Percentiles rank a stretch among this genome's conserved stretches.
These are phyloP conservation scores for Grantiella picta DNA, from an alignment of 2,113 vertebrate species.

Conservation along the genomic window DNA sequence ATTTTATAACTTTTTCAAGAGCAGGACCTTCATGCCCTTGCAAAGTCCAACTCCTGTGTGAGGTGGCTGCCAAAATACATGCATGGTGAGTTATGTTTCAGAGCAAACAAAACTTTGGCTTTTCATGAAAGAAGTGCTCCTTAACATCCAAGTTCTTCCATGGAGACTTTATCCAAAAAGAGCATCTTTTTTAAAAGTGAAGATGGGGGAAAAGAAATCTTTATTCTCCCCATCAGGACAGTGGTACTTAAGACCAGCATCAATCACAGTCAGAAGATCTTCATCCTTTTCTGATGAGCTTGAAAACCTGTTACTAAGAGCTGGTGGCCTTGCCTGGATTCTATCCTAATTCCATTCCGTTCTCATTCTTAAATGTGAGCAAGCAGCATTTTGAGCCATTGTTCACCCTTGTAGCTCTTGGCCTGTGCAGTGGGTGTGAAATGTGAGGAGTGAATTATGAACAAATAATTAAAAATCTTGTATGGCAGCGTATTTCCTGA, in stretches of 20 bases:
- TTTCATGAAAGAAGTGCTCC: neutral
- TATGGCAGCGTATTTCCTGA: neutral
- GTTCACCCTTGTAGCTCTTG: constrained; percentile 41
- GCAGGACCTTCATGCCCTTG: neutral
- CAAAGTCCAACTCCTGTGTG: neutral
- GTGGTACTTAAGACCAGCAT: neutral
- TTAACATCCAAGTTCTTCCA: neutral
- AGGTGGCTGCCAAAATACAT: neutral
- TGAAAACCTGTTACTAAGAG: neutral
- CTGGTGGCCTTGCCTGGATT: neutral
- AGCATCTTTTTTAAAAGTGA: neutral
- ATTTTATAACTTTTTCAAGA: constrained; percentile 15
- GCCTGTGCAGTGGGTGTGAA: neutral
- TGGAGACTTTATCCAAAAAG: neutral
- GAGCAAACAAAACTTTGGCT: neutral
- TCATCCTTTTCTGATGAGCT: neutral
- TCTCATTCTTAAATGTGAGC: neutral
- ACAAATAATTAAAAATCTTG: neutral
- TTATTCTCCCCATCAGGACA: neutral
- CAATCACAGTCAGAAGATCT: neutral
- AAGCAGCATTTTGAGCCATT: neutral
- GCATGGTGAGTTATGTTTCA: accelerated
- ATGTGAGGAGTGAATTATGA: neutral
- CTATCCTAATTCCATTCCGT: neutral
- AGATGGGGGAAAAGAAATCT: no score